A percentile compares a stretch with the other conserved stretches of the same genome.
Evolutionary conservation across 1,140 invertebrate genomes (phyloP).

Genomic region (Halesus radiatus): DNA sequence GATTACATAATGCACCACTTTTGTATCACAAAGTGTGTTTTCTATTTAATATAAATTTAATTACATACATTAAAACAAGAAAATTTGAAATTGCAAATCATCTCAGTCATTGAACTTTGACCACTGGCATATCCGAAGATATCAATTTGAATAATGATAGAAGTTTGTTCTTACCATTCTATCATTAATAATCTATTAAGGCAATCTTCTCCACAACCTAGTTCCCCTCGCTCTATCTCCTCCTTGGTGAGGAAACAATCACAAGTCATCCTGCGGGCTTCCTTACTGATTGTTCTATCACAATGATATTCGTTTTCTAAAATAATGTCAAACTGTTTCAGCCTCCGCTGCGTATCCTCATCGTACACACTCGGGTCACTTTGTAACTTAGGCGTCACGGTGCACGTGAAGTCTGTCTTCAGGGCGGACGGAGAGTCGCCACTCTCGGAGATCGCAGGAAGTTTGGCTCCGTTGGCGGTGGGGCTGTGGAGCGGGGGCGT

Average conservation of each 20-base stretch:
- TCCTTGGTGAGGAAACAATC: slow-evolving; percentile 94
- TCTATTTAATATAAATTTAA: too few species aligned
- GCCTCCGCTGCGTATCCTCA: slow-evolving; percentile 78
- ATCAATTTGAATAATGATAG: too few species aligned
- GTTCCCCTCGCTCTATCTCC: slow-evolving; percentile 85
- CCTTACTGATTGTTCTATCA: slow-evolving; percentile 85
- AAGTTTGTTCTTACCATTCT: slow-evolving; percentile 84
- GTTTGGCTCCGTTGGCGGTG: slow-evolving; percentile 58
- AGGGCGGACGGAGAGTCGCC: slow-evolving; percentile 46
- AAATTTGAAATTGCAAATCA: too few species aligned
- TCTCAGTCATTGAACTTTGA: too few species aligned
- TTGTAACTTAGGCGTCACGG: slow-evolving; percentile 26
- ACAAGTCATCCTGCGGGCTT: slow-evolving; percentile 94
- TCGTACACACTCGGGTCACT: slow-evolving; percentile 64
- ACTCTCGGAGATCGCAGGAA: slow-evolving; percentile 61
- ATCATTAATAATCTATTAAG: slow-evolving; percentile 97
- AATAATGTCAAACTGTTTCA: slow-evolving; percentile 85
- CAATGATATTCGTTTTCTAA: slow-evolving; percentile 89
- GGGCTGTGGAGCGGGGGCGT: slow-evolving; percentile 65
- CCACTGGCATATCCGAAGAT: too few species aligned
- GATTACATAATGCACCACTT: too few species aligned
- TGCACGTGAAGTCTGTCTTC: slow-evolving; percentile 55
- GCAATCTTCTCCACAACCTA: slow-evolving; percentile 95
- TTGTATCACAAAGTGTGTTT: too few species aligned
- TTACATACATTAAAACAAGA: too few species aligned